Base-by-base conservation (phyloP, 2,113 vertebrate genomes). In the Salvelinus sp. region DNA sequence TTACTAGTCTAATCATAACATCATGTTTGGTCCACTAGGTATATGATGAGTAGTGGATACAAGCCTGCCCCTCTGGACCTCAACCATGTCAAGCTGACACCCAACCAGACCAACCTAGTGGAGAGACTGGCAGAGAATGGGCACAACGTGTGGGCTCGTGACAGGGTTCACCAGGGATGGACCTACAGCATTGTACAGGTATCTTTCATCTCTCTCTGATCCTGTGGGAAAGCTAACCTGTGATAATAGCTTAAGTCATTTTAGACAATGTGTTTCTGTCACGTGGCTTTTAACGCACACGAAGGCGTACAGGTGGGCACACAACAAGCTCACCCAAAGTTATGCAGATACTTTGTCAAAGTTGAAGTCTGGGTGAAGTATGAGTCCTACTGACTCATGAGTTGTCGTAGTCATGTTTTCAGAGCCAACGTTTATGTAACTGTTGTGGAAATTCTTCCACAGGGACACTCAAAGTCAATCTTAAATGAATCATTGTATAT, bases 101-200 rank as follows among this genome's bases (percentile, higher is more conserved):
- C 96, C 0, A 96, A 96, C 22, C 96, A 97, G 87, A 97, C 95
- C 68, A 96, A 95, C 0, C 86, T 97, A 54, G 96, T 97, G 76
- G 96, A 97, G 81, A 93, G 94, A 76, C 91, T 97, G 86, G 96
- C 96, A 3, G 96, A 97, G 88, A 97, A 97, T 0, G 96, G 95
- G 10, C 96, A 97, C 92, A 97, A 97, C 0, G 95, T 97, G 28
- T 97, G 96, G 96, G 96, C 96, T 1, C 92, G 96, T 76, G 96
- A 97, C 86, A 87, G 96, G 0, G 96, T 97, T 60, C 93, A 92
- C 6, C 96, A 96, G 82, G 96, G 95, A 69, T 97, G 96, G 96
- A 97, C 95, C 3, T 97, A 97, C 74, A 97, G 96, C 5, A 94
- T 95, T 0, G 91, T 96, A 62, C 96, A 97, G 93, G 95, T 96